Evolutionary conservation across 2,113 vertebrate genomes (phyloP).

Genomic region (Theropithecus gelada): DNA sequence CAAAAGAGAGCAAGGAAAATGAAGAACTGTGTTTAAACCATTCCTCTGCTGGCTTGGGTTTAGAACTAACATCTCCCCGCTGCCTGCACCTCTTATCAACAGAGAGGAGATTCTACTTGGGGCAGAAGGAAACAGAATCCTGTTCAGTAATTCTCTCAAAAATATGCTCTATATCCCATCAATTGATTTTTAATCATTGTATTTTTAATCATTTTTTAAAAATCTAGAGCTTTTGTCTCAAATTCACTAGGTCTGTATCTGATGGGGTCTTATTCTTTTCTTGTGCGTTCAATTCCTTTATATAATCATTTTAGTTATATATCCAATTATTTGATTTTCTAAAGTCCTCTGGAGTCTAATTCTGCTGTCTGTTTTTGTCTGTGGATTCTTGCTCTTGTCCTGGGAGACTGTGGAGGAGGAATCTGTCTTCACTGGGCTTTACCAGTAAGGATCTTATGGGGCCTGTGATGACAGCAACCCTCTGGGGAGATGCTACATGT

Average conservation of each 20-base stretch:
- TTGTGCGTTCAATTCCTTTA: neutral
- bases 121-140: neutral
- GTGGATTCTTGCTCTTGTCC: neutral
- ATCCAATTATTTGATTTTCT: neutral
- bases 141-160: neutral
- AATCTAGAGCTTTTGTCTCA: neutral
- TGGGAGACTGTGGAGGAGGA: neutral
- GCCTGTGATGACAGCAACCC: neutral
- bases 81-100: neutral
- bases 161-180: neutral
- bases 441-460: neutral
- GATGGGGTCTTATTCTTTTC: neutral
- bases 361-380: neutral
- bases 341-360: neutral
- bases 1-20: too few relatives aligned
- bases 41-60: accelerated
- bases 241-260: neutral
- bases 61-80: neutral
- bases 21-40: too few relatives aligned
- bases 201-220: neutral
- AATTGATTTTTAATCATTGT: neutral
- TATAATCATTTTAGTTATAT: neutral
- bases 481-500: neutral
- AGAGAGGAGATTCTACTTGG: neutral
- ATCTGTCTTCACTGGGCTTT: neutral